These are phyloP conservation scores for Phrynocephalus forsythii DNA, from an alignment of 2,797 vertebrate species.

Conservation along the genomic window DNA sequence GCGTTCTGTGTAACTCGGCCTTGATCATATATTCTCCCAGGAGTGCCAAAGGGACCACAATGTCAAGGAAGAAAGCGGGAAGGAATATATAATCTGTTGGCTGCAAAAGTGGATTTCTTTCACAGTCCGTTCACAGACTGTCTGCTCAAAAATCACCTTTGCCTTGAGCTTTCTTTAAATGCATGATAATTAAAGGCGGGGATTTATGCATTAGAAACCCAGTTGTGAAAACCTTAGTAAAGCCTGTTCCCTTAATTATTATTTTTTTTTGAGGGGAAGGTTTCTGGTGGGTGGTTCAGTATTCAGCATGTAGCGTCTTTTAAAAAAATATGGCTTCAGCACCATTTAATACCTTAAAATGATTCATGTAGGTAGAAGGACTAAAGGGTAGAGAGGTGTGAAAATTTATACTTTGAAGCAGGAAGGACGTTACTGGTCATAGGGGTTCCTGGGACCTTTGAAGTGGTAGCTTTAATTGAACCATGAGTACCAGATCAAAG, in stretches of 20 bases:
- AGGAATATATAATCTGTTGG: slow-evolving; percentile 42
- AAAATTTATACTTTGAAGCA: slow-evolving; percentile 1
- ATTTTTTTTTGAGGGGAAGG: background rate
- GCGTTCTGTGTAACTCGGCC: slow-evolving; percentile 54
- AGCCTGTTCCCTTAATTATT: slow-evolving; percentile 35
- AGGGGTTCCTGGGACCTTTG: background rate
- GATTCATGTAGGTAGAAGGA: background rate
- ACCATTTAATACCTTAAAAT: background rate
- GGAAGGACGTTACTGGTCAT: background rate
- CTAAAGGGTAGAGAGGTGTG: background rate
- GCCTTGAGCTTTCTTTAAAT: slow-evolving; percentile 66
- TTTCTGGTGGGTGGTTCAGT: slow-evolving; percentile 1
- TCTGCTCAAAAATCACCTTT: slow-evolving; percentile 69
- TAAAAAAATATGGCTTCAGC: background rate
- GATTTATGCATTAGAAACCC: background rate
- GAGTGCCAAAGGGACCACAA: slow-evolving; percentile 31
- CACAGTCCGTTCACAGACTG: slow-evolving; percentile 51
- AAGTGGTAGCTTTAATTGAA: slow-evolving; percentile 12
- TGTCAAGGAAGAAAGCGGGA: slow-evolving; percentile 48
- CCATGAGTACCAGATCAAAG: slow-evolving; percentile 13
- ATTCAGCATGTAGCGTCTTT: background rate
- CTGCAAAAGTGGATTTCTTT: background rate
- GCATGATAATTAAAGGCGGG: background rate
- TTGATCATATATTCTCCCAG: slow-evolving; percentile 49
- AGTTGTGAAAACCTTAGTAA: background rate